phyloP scores from a whole-genome alignment of 2,113 vertebrate species.

The Pandion haliaetus region DNA sequence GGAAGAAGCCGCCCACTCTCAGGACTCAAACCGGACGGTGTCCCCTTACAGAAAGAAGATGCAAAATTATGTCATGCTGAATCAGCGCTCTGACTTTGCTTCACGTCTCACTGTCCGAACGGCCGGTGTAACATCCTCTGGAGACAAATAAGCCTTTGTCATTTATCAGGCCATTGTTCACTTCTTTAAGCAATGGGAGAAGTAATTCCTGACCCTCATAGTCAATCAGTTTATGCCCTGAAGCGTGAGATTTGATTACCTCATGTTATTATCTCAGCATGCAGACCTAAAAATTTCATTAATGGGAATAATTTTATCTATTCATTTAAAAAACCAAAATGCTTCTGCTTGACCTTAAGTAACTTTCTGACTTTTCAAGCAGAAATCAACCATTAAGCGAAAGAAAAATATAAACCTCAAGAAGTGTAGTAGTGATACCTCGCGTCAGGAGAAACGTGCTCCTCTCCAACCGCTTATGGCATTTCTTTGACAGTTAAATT shows the following conservation, averaged over 20 bases:
- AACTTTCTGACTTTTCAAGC: slow-evolving; percentile 16
- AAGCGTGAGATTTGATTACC: slow-evolving; percentile 40
- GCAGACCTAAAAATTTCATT: slow-evolving; percentile 18
- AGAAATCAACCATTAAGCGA: neutral
- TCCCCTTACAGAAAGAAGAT: neutral
- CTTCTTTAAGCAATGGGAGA: neutral
- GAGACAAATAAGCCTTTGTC: neutral
- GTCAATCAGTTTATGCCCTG: slow-evolving; percentile 24
- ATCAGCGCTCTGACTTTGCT: neutral
- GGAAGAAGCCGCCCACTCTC: neutral
- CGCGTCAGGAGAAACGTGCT: neutral
- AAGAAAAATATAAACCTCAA: neutral
- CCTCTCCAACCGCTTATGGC: neutral
- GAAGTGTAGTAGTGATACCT: neutral
- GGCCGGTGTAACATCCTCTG: neutral
- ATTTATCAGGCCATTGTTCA: neutral
- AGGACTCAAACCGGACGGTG: rapidly evolving
- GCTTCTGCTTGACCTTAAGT: slow-evolving; percentile 23
- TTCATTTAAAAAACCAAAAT: neutral
- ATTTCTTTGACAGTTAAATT: neutral
- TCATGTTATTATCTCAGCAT: slow-evolving; percentile 30
- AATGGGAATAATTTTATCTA: slow-evolving; percentile 46
- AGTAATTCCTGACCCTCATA: neutral
- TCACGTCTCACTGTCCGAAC: rapidly evolving
- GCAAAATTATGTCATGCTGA: neutral